These are phyloP conservation scores for Stenotaenia linearis DNA, from an alignment of 2,888 invertebrate genomes.

Conservation along the genomic window DNA sequence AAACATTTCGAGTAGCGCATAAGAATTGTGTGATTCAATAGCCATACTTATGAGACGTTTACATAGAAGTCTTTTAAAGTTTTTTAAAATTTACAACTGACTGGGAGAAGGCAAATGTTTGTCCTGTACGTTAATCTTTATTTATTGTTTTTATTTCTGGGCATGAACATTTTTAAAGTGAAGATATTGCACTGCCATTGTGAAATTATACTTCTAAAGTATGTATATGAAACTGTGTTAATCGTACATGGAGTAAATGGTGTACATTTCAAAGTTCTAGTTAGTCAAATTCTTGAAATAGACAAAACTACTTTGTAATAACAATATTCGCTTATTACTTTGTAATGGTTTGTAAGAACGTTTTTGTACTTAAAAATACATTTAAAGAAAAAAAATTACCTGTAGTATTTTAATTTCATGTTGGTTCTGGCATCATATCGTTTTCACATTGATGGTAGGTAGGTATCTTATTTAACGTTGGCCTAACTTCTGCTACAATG, in stretches of 20 bases:
- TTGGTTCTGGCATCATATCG: no score
- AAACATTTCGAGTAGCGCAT: not conserved
- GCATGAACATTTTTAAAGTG: not conserved
- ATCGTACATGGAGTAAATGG: not conserved
- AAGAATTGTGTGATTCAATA: not conserved
- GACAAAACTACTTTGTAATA: no score
- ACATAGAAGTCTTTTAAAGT: not conserved
- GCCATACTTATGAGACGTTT: not conserved
- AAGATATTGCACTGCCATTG: not conserved
- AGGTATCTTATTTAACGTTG: no score
- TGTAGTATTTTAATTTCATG: no score
- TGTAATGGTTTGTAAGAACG: not conserved
- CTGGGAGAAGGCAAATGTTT: not conserved
- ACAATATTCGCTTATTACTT: no score
- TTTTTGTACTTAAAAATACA: not conserved
- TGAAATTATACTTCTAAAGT: not conserved
- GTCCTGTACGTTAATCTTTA: not conserved
- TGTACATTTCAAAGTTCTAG: not conserved
- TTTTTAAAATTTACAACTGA: not conserved
- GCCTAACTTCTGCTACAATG: no score
- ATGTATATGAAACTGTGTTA: not conserved
- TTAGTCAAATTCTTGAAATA: not conserved
- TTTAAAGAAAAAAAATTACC: not conserved
- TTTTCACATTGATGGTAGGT: no score
- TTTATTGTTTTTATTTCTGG: not conserved